These are phyloP conservation scores for Apogon talboti DNA, from an alignment of 2,797 vertebrate genomes.

Conservation along the genomic window DNA sequence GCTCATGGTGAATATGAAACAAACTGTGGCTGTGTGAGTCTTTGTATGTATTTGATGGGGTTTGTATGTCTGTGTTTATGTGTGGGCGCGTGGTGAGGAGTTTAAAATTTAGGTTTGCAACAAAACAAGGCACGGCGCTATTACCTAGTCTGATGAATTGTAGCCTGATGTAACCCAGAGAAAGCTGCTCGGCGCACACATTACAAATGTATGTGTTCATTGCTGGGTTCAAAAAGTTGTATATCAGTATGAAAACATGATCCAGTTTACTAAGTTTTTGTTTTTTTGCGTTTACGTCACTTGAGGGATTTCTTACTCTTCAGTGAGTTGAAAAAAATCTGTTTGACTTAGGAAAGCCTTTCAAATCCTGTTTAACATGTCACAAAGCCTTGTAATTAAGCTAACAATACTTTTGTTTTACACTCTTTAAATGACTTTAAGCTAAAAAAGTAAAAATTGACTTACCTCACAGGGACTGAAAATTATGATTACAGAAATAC, in stretches of 20 bases:
- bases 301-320: conserved; percentile 10
- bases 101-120: conserved; percentile 38
- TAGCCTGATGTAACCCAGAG: conserved; percentile 48
- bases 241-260: conserved; percentile 9
- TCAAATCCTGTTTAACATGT: conserved; percentile 19
- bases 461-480: background rate
- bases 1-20: conserved; percentile 54
- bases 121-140: conserved; percentile 37
- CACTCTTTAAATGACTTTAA: background rate
- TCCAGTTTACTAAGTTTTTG: background rate
- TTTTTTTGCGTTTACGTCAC: conserved; percentile 4
- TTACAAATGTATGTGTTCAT: conserved; percentile 38
- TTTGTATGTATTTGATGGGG: conserved; percentile 23
- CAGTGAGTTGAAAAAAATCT: conserved; percentile 5
- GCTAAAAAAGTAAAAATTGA: too few species aligned
- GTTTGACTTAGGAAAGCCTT: conserved; percentile 5
- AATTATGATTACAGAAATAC: background rate
- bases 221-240: conserved; percentile 25
- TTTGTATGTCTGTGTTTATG: conserved; percentile 33
- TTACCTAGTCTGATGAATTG: conserved; percentile 28
- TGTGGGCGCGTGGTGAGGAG: conserved; percentile 38
- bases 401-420: background rate
- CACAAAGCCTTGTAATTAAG: conserved; percentile 9
- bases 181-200: conserved; percentile 28
- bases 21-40: conserved; percentile 14